Evolutionary conservation across 2,888 invertebrate genomes (phyloP), one percentile per base, ranked within the genome.

Genomic region (Eupithecia dodoneata): DNA sequence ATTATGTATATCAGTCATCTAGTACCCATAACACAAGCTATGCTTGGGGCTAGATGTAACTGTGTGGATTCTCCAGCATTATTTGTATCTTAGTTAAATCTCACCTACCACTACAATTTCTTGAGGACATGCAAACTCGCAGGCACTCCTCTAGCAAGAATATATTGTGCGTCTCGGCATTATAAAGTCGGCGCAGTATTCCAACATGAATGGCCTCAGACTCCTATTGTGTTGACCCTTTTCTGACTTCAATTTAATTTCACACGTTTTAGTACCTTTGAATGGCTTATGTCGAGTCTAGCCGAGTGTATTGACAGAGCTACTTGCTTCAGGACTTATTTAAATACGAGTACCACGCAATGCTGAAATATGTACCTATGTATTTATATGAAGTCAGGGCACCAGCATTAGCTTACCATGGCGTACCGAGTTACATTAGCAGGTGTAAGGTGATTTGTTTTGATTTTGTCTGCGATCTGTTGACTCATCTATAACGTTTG

Each of bases 161-260:
- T 84, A 85, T 86, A 91, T 91, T 91, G 89, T 89, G 87, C 85
- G 87, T 84, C 85, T 86, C 82, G 84, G 87, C 83, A 87, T 88
- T 88, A 90, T 87, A 85, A 89, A 89, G 88, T 90, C 89, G 86
- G 87, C 88, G 89, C 89, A 89, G 88, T 86, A 90, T 91, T 90
- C 91, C 90, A 84, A 83, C 84, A 85, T 85, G 86, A 86, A 83
- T 83, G 83, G 86, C 86, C 85, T 87, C 85, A 86, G 87, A 85
- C 83, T 82, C 82, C 88, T 82, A 91, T 93, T 93, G 92, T 92
- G 87, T 81, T 84, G 82, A 86, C 86, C 89, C 90, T 91, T 90
- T 91, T 88, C 87, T 83, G 87, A 87, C 87, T 90, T 91, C 88
- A 90, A 92, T 92, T 90, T 90, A 90, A 91, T 92, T 90, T 90